Conservation (phyloP, 2,113 vertebrate genomes). For the Tympanuchus pallidicinctus region DNA sequence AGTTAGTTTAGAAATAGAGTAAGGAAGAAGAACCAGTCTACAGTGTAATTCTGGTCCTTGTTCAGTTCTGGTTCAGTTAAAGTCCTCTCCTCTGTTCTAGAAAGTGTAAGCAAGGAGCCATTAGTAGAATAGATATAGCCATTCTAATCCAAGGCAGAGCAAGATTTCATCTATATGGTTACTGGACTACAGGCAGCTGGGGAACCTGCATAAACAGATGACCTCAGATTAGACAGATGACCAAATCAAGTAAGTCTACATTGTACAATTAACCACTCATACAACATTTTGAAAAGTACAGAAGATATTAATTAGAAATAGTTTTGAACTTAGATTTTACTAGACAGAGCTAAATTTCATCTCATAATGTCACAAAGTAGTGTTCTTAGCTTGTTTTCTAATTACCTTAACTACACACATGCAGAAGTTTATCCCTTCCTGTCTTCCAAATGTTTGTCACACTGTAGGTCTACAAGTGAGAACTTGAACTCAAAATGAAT, state of each 20-base stretch:
- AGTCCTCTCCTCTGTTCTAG: not conserved
- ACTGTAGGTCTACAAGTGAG: not conserved
- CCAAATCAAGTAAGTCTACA: not conserved
- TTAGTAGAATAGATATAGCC: not conserved
- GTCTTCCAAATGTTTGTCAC: not conserved
- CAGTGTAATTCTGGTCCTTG: not conserved
- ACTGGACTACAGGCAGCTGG: not conserved
- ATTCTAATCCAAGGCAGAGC: not conserved
- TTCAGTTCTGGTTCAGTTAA: not conserved
- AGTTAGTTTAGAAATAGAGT: not conserved
- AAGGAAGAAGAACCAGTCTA: not conserved
- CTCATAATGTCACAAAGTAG: not conserved
- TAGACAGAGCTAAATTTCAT: not conserved
- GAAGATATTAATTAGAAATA: not conserved
- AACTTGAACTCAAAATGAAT: not conserved
- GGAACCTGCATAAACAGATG: not conserved
- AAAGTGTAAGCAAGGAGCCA: not conserved
- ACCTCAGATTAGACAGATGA: not conserved
- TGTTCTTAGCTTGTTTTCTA: not conserved
- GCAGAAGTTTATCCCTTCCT: not conserved
- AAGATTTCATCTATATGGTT: not conserved
- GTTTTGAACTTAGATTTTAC: accelerated
- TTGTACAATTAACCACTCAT: not conserved
- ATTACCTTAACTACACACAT: not conserved
- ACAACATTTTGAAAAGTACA: not conserved